Conservation (phyloP, 2,113 vertebrate genomes). For the Etia nguti region DNA sequence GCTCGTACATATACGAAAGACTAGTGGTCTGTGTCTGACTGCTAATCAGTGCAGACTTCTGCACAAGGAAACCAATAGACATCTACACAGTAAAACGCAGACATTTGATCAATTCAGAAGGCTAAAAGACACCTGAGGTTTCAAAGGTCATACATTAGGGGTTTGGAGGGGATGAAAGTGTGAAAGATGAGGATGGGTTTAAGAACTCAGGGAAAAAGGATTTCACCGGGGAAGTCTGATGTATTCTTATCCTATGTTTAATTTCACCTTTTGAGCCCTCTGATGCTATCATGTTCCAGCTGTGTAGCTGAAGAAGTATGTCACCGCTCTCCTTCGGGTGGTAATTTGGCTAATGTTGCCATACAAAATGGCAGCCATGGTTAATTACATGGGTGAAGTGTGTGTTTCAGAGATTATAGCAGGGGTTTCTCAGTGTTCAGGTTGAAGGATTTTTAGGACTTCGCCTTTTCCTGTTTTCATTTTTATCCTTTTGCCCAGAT, state of each 20-base stretch:
- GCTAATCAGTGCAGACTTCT: constrained; percentile 1
- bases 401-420: constrained; percentile 10
- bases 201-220: not conserved
- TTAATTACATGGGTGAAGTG: constrained; percentile 28
- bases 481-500: not conserved
- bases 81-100: not conserved
- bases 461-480: not conserved
- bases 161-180: not conserved
- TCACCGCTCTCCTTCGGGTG: constrained; percentile 31
- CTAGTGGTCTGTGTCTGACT: not conserved
- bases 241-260: not conserved
- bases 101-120: not conserved
- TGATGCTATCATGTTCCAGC: constrained; percentile 1
- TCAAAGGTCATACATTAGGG: not conserved
- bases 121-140: not conserved
- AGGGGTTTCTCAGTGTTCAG: not conserved
- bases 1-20: not conserved
- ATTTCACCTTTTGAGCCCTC: not conserved
- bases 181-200: not conserved
- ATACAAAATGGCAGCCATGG: constrained; percentile 48
- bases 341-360: constrained; percentile 37
- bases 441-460: not conserved
- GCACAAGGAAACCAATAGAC: not conserved
- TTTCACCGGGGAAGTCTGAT: not conserved
- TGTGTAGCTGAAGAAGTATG: constrained; percentile 36